Evolutionary conservation across 2,888 invertebrate genomes (phyloP).

Genomic region (Archips crataeganus): DNA sequence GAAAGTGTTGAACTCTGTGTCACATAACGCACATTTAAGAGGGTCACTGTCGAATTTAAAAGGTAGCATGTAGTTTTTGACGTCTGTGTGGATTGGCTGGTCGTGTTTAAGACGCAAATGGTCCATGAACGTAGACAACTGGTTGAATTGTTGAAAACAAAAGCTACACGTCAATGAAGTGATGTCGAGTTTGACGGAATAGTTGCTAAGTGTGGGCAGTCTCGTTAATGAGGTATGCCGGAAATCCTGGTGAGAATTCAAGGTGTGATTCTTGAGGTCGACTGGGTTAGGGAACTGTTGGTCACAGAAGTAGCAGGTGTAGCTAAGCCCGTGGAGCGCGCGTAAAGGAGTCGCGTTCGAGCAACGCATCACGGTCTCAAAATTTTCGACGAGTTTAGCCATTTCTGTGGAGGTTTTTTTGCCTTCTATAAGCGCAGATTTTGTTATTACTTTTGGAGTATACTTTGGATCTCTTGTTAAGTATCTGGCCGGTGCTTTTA

Average conservation of each 20-base stretch:
- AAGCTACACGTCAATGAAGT: constrained; percentile 37
- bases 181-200: constrained; percentile 49
- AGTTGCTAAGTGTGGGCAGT: constrained; percentile 43
- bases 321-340: constrained; percentile 58
- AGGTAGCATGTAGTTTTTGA: constrained; percentile 59
- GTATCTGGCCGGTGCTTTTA: background rate
- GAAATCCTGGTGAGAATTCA: constrained; percentile 53
- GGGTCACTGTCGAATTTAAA: constrained; percentile 57
- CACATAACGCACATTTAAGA: constrained; percentile 53
- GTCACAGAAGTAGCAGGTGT: constrained; percentile 68
- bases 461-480: background rate
- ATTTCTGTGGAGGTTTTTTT: background rate
- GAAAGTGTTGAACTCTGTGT: constrained; percentile 52
- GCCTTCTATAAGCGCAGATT: background rate
- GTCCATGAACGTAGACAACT: constrained; percentile 41
- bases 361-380: constrained; percentile 55
- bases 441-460: background rate
- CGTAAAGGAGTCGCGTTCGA: constrained; percentile 62
- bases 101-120: constrained; percentile 27
- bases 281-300: constrained; percentile 60
- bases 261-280: constrained; percentile 64
- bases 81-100: constrained; percentile 43
- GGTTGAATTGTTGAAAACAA: constrained; percentile 11
- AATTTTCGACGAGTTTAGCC: constrained; percentile 62
- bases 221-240: constrained; percentile 54